These are phyloP conservation scores for Microcebus murinus DNA, from an alignment of 2,113 vertebrate genomes.

Conservation along the genomic window DNA sequence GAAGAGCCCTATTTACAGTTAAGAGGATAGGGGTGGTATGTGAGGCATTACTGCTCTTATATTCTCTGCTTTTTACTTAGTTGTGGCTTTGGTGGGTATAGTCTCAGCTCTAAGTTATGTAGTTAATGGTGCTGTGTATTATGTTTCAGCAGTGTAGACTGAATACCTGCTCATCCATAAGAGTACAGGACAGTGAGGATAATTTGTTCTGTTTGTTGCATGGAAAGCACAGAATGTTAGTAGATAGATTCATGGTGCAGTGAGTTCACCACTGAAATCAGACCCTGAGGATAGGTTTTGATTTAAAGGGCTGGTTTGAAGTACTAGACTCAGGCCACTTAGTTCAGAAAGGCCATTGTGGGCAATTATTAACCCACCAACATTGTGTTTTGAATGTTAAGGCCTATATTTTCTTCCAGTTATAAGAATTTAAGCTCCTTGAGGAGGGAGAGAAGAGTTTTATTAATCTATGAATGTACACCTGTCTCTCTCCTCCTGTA, in stretches of 20 bases:
- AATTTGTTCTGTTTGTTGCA: not conserved
- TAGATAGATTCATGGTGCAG: not conserved
- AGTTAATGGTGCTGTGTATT: not conserved
- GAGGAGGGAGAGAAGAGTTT: not conserved
- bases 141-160: not conserved
- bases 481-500: not conserved
- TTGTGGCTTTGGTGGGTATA: not conserved
- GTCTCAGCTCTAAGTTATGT: not conserved
- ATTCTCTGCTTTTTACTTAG: constrained; percentile 8
- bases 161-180: not conserved
- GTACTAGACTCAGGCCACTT: not conserved
- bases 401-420: not conserved
- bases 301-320: not conserved
- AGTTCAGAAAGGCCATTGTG: not conserved
- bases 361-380: not conserved
- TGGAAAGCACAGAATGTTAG: not conserved
- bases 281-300: not conserved
- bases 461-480: not conserved
- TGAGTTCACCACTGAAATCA: not conserved
- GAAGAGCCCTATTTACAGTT: not conserved
- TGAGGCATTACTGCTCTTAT: not conserved
- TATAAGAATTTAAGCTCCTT: not conserved
- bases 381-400: not conserved
- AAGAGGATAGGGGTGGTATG: not conserved
- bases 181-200: not conserved